Evolutionary conservation across 2,888 invertebrate genomes (phyloP).

Genomic region (Agrochola macilenta): DNA sequence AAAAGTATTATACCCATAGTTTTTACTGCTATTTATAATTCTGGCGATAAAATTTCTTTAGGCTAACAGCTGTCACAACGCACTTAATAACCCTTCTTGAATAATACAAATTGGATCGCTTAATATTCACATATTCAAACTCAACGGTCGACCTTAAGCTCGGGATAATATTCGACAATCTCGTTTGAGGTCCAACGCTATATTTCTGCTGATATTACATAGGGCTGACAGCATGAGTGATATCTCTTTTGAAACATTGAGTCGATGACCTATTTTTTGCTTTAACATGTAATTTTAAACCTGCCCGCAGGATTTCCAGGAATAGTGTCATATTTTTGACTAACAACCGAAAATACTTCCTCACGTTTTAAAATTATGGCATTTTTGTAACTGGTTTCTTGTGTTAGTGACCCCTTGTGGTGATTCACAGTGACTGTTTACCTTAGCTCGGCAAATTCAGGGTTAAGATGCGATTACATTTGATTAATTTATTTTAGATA

Average conservation of each 20-base stretch:
- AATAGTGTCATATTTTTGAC: conserved; percentile 75
- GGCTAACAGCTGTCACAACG: conserved; percentile 30
- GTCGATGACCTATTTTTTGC: conserved; percentile 58
- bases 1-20: not conserved
- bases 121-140: conserved; percentile 52
- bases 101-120: conserved; percentile 52
- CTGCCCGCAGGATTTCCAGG: conserved; percentile 67
- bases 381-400: conserved; percentile 81
- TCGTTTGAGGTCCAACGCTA: conserved; percentile 27
- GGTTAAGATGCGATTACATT: conserved; percentile 56
- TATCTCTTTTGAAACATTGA: conserved; percentile 45
- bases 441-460: conserved; percentile 68
- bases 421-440: conserved; percentile 82
- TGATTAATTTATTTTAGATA: conserved; percentile 72
- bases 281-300: conserved; percentile 48
- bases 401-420: conserved; percentile 80
- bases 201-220: conserved; percentile 24
- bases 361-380: conserved; percentile 74
- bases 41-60: conserved; percentile 11
- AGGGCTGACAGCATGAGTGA: conserved; percentile 48
- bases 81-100: conserved; percentile 41
- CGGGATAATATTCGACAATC: conserved; percentile 46
- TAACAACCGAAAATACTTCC: conserved; percentile 69
- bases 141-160: conserved; percentile 45
- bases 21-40: conserved; percentile 21